phyloP scores from a whole-genome alignment of 35 echinoderm and acorn worm genomes.

The Apostichopus californicus region DNA sequence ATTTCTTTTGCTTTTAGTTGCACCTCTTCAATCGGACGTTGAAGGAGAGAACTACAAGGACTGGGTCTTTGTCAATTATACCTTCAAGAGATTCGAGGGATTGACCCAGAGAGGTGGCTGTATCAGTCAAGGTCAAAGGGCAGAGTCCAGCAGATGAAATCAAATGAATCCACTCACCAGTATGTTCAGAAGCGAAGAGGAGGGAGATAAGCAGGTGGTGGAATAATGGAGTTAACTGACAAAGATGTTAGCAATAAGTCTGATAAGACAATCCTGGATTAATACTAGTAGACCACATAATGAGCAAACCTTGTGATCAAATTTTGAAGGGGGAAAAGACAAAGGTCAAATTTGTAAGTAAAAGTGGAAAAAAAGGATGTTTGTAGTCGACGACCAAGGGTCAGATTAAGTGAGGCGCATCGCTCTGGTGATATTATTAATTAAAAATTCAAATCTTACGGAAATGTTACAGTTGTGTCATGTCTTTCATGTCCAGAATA shows the following conservation, averaged over 20 bases:
- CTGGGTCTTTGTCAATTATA: constrained; percentile 99
- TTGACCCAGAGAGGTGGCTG: constrained; percentile 83
- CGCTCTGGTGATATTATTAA: too few relatives aligned
- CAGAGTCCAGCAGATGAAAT: constrained; percentile 17
- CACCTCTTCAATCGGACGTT: constrained; percentile 80
- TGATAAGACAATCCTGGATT: background rate
- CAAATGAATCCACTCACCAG: background rate
- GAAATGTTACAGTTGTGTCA: too few relatives aligned
- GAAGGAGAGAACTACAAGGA: constrained; percentile 93
- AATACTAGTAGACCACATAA: background rate
- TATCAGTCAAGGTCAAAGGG: constrained; percentile 43
- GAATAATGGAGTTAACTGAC: too few relatives aligned
- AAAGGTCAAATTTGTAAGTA: too few relatives aligned
- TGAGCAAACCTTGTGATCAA: background rate
- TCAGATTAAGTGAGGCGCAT: too few relatives aligned
- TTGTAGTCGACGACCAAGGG: too few relatives aligned
- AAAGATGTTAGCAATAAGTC: too few relatives aligned
- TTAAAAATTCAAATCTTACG: too few relatives aligned
- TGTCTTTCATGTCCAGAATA: too few relatives aligned
- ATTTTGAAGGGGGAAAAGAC: too few relatives aligned
- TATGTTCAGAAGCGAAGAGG: background rate
- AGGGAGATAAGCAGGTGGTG: background rate
- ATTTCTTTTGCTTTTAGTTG: constrained; percentile 52
- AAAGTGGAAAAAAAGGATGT: too few relatives aligned
- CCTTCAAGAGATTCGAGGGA: constrained; percentile 98